Percentiles rank a stretch among this genome's conserved stretches.
Conservation (phyloP, 2,888 invertebrate genomes). For the Keiferia lycopersicella region DNA sequence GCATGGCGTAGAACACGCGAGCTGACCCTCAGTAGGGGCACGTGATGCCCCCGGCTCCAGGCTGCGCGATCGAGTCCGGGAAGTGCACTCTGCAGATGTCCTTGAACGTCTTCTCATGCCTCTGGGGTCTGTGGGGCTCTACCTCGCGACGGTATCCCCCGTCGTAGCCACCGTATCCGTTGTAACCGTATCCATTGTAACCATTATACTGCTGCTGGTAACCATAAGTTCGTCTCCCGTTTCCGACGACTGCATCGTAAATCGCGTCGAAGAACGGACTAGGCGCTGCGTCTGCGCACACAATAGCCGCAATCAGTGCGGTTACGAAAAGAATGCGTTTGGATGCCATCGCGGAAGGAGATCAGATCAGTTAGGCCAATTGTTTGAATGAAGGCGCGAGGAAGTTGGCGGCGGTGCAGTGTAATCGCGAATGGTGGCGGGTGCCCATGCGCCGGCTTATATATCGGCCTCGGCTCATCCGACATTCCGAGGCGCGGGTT, state of each 20-base stretch:
- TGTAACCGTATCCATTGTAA: conserved; percentile 45
- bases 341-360: conserved; percentile 66
- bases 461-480: conserved; percentile 80
- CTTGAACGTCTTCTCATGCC: conserved; percentile 82
- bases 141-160: conserved; percentile 44
- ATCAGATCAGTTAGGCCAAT: conserved; percentile 64
- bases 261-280: conserved; percentile 73
- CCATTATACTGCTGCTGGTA: conserved; percentile 58
- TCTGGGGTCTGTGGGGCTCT: conserved; percentile 37
- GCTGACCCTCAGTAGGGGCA: conserved; percentile 83
- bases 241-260: conserved; percentile 71
- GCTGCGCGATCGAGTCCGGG: conserved; percentile 77
- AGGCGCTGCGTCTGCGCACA: conserved; percentile 42
- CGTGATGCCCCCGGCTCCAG: conserved; percentile 80
- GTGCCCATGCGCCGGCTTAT: conserved; percentile 69
- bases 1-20: conserved; percentile 80
- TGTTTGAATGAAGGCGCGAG: conserved; percentile 66
- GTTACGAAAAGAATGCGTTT: conserved; percentile 44
- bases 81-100: conserved; percentile 86
- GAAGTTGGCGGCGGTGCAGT: conserved; percentile 70
- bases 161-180: conserved; percentile 37
- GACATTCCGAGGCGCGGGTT: conserved; percentile 66
- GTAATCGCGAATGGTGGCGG: conserved; percentile 76
- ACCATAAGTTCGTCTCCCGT: conserved; percentile 64
- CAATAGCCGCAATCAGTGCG: conserved; percentile 45